phyloP scores from a whole-genome alignment of 2,113 vertebrate species.

The Edolisoma coerulescens region DNA sequence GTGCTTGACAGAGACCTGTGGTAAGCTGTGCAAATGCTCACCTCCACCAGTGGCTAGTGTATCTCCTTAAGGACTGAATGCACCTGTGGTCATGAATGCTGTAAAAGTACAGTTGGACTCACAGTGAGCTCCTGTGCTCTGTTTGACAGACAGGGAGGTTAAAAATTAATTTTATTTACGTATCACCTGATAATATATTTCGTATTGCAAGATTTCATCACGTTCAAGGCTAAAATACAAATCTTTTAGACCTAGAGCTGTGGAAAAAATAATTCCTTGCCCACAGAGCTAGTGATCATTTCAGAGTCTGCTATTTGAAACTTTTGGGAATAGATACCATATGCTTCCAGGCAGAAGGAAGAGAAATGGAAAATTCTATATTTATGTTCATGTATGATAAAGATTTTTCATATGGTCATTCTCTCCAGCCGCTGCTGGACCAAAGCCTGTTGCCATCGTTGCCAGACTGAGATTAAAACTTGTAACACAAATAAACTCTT shows the following conservation, averaged over 20 bases:
- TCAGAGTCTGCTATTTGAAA: not conserved
- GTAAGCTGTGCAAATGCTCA: not conserved
- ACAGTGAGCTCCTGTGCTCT: not conserved
- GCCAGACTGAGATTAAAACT: slow-evolving; percentile 1
- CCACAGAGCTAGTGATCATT: not conserved
- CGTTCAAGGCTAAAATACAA: not conserved
- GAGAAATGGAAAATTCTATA: slow-evolving; percentile 25
- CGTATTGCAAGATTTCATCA: not conserved
- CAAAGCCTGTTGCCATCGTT: not conserved
- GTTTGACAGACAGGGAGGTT: not conserved
- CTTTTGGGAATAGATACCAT: not conserved
- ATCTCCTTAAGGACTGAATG: not conserved
- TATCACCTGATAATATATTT: not conserved
- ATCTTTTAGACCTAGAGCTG: not conserved
- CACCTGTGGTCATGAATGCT: not conserved
- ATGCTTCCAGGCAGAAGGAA: not conserved
- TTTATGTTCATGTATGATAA: not conserved
- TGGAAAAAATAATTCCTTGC: not conserved
- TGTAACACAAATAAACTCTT: not conserved
- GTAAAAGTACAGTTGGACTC: not conserved
- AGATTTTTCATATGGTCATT: slow-evolving; percentile 6
- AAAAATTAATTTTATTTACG: not conserved
- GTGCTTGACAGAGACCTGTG: not conserved
- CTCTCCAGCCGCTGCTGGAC: slow-evolving; percentile 20
- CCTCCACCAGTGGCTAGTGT: not conserved